These are phyloP conservation scores for Hypena proboscidalis DNA, from an alignment of 2,888 invertebrate genomes.

Conservation along the genomic window DNA sequence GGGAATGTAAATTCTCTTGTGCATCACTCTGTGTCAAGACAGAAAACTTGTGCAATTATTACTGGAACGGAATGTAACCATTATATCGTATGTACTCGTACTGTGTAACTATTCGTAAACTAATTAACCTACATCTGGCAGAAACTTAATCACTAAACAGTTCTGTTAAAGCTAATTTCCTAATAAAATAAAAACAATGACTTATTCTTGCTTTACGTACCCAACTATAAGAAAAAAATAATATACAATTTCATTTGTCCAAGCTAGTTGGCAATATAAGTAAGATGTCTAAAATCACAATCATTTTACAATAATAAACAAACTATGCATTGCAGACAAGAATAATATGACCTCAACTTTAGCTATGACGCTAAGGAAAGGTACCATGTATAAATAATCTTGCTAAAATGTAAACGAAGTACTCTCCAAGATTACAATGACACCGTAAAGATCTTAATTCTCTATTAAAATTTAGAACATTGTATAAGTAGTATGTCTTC, in stretches of 20 bases:
- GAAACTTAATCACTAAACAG: slow-evolving; percentile 28
- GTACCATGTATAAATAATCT: too few relatives aligned
- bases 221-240: slow-evolving; percentile 27
- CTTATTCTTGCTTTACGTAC: slow-evolving; percentile 33
- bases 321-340: slow-evolving; percentile 30
- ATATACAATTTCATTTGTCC: slow-evolving; percentile 17
- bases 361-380: too few relatives aligned
- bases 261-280: slow-evolving; percentile 19
- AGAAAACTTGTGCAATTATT: too few relatives aligned
- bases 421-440: too few relatives aligned
- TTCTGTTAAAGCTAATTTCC: slow-evolving; percentile 40
- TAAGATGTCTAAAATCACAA: slow-evolving; percentile 48
- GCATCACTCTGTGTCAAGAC: too few relatives aligned
- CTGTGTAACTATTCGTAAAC: neutral
- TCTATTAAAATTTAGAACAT: too few relatives aligned
- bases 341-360: too few relatives aligned
- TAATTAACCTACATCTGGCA: slow-evolving; percentile 29
- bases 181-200: slow-evolving; percentile 41
- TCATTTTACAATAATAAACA: slow-evolving; percentile 19
- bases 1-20: neutral
- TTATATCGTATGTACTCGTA: too few relatives aligned
- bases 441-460: too few relatives aligned
- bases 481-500: too few relatives aligned
- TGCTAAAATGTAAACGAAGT: too few relatives aligned
- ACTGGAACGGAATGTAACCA: too few relatives aligned